Evolutionary conservation across 1,140 invertebrate genomes (phyloP), one percentile per base, ranked within the genome.

Genomic region (Conopomorpha cramerella): DNA sequence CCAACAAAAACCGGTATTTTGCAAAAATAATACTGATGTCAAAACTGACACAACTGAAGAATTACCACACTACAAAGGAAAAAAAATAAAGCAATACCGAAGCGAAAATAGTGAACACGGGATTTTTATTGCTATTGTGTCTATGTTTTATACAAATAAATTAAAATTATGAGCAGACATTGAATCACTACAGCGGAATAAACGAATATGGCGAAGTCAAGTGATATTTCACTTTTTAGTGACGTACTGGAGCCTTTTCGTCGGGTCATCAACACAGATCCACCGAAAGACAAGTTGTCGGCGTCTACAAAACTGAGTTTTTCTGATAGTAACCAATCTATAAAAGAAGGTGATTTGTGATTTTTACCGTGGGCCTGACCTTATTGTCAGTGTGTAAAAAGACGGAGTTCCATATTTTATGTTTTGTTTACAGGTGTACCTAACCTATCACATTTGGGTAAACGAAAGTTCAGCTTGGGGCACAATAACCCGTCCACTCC

Each of bases 241-340:
- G 70, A 77, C 50, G 72, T 78, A 12, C 46, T 79, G 15, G 61
- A 74, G 41, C 77, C 77, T 4, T 79, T 78, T 44, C 53, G 72
- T 40, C 58, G 72, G 19, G 74, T 63, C 33, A 70, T 78, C 41
- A 72, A 68, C 46, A 70, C 62, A 25, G 59, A 76, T 43, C 54
- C 64, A 32, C 65, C 64, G 34, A 71, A 68, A 50, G 65, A 71
- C 42, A 76, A 71, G 41, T 45, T 72, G 38, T 66, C 59, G 49
- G 54, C 58, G 33, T 57, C 62, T 49, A 30, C 61, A 4, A 74
- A 71, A 45, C 46, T 76, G 39, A 72, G 67, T 58, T 71, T 76
- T 46, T 66, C 71, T 37, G 66, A 72, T 54, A 71, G 56, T 56
- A 71, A 68, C 38, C 58, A 68, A 43, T 68, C 71, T 32, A 33